Conservation (phyloP, 2,113 vertebrate genomes). For the Hystrix brachyura region DNA sequence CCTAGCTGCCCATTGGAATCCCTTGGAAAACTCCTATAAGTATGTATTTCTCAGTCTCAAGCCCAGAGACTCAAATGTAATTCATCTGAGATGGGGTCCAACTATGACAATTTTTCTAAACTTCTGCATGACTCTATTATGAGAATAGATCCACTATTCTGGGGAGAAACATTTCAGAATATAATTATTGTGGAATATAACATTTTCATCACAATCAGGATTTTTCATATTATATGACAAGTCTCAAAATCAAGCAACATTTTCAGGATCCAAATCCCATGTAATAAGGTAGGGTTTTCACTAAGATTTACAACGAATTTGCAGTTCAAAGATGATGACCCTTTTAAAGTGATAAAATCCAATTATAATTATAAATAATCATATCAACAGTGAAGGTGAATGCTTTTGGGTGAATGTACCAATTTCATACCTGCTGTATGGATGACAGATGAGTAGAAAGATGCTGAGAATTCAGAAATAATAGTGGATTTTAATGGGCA, state of each 20-base stretch:
- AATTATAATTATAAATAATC: conserved; percentile 9
- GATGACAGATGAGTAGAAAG: background rate
- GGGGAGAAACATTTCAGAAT: background rate
- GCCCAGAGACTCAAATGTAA: background rate
- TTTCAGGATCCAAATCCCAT: background rate
- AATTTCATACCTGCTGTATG: background rate
- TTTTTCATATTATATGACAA: conserved; percentile 20
- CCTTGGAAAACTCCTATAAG: background rate
- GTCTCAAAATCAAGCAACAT: conserved; percentile 21
- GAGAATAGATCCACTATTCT: background rate
- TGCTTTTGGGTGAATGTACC: background rate
- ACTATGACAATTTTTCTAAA: background rate
- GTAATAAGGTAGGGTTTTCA: background rate
- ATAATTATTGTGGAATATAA: background rate
- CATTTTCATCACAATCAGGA: background rate
- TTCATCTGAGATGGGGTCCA: background rate
- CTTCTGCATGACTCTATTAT: background rate
- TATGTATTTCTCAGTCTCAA: background rate
- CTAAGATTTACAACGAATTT: background rate
- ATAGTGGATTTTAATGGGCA: background rate
- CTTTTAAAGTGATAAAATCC: background rate
- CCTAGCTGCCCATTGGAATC: background rate
- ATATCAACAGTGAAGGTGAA: conserved; percentile 6
- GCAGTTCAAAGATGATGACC: background rate
- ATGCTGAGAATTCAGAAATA: background rate